A percentile compares a stretch with the other conserved stretches of the same genome.
These are phyloP conservation scores for Gerosis bhagava DNA, from an alignment of 2,888 invertebrate genomes.

Conservation along the genomic window DNA sequence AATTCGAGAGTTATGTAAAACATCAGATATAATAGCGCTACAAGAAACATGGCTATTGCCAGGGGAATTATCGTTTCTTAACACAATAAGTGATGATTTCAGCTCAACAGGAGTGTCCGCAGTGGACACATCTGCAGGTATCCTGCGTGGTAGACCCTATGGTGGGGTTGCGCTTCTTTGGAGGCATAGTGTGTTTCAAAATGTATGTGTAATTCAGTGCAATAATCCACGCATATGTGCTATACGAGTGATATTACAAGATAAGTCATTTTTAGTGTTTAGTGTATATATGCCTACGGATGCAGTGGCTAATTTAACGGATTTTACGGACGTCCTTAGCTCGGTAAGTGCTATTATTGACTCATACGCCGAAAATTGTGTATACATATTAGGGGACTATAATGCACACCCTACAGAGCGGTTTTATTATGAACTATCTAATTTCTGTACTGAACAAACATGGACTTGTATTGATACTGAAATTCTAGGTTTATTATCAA, in stretches of 20 bases:
- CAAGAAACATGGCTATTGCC: neutral
- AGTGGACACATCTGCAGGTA: conserved; percentile 26
- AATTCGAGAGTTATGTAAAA: too few relatives aligned
- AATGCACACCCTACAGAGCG: neutral
- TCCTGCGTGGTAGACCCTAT: conserved; percentile 27
- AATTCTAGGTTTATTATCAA: neutral
- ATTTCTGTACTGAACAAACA: neutral
- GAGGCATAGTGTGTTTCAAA: conserved; percentile 20
- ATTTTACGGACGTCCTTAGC: conserved; percentile 29
- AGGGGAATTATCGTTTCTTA: neutral
- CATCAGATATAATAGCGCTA: too few relatives aligned
- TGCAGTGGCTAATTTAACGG: conserved; percentile 16
- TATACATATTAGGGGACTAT: neutral
- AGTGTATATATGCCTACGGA: conserved; percentile 35
- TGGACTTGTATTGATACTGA: conserved; percentile 3
- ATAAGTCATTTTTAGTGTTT: conserved; percentile 21
- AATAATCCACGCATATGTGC: conserved; percentile 25
- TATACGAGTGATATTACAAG: conserved; percentile 10
- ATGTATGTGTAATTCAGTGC: conserved; percentile 27
- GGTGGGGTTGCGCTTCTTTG: conserved; percentile 33
- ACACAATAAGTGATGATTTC: neutral
- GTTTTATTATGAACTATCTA: neutral
- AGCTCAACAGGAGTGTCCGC: neutral
- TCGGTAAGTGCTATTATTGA: conserved; percentile 30
- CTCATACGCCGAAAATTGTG: too few relatives aligned